Percentiles rank a stretch among this genome's conserved stretches.
Conservation (phyloP, 2,888 invertebrate species). For the Esperia sulphurella region DNA sequence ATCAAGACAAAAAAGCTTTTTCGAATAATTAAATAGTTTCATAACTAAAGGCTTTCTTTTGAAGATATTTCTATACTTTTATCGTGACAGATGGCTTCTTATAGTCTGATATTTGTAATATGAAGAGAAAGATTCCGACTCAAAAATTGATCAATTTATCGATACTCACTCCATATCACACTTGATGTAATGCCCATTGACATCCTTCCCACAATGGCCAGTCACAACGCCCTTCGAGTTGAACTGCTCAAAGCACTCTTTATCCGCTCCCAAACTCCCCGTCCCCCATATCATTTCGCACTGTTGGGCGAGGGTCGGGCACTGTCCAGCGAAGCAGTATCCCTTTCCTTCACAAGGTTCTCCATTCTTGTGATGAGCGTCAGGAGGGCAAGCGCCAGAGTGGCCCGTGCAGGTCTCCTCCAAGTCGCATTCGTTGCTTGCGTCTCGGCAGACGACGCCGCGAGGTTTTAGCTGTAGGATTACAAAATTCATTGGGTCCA, state of each 20-base stretch:
- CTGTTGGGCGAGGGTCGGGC: slow-evolving; percentile 92
- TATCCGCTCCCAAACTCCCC: slow-evolving; percentile 89
- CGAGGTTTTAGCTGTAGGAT: slow-evolving; percentile 82
- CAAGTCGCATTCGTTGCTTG: slow-evolving; percentile 96
- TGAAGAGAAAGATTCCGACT: too few relatives aligned
- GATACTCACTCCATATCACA: slow-evolving; percentile 90
- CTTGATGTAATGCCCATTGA: slow-evolving; percentile 87
- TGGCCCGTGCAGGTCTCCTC: slow-evolving; percentile 96
- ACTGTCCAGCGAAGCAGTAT: slow-evolving; percentile 94
- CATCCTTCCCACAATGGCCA: slow-evolving; percentile 95
- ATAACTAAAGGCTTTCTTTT: too few relatives aligned
- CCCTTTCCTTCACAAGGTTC: slow-evolving; percentile 91
- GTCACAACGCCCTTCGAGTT: slow-evolving; percentile 97
- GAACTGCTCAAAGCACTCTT: slow-evolving; percentile 95
- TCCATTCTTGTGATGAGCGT: slow-evolving; percentile 96
- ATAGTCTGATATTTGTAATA: too few relatives aligned
- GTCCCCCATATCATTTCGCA: slow-evolving; percentile 97
- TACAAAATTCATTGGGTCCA: too few relatives aligned
- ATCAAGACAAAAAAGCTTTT: too few relatives aligned
- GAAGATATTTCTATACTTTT: too few relatives aligned
- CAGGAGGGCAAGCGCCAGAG: slow-evolving; percentile 92
- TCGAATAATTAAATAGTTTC: too few relatives aligned
- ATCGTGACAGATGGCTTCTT: too few relatives aligned
- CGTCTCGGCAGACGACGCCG: slow-evolving; percentile 91
- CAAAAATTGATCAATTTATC: too few relatives aligned